Evolutionary conservation across 2,113 vertebrate genomes (phyloP).

Genomic region (Oostethus manadensis): DNA sequence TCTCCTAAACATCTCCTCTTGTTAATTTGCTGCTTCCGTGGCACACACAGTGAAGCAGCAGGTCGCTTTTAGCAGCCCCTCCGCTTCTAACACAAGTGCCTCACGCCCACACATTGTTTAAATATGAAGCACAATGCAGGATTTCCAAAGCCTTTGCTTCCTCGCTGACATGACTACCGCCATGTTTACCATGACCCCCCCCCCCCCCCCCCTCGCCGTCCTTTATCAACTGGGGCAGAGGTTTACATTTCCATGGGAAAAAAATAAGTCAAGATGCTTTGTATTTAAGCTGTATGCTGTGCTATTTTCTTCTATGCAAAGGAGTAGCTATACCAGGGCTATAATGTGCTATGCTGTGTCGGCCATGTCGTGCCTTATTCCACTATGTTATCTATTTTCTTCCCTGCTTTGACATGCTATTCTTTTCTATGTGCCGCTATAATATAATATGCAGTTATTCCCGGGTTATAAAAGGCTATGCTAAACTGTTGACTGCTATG

Average conservation of each 20-base stretch:
- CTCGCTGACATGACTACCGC: constrained; percentile 44
- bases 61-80: constrained; percentile 71
- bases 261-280: constrained; percentile 31
- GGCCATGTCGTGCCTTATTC: no score
- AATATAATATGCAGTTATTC: no score
- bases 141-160: constrained; percentile 47
- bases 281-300: no score
- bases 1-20: constrained; percentile 59
- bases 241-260: constrained; percentile 51
- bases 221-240: constrained; percentile 46
- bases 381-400: no score
- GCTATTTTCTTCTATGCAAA: no score
- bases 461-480: no score
- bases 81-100: constrained; percentile 50
- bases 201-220: constrained; percentile 23
- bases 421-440: no score
- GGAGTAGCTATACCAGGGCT: no score
- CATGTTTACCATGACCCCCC: neutral
- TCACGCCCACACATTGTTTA: constrained; percentile 60
- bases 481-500: no score
- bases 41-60: constrained; percentile 68
- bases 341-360: no score
- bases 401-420: no score
- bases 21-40: constrained; percentile 83
- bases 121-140: constrained; percentile 65